These are phyloP conservation scores for Acleris cristana DNA, from an alignment of 2,888 invertebrate genomes.

Conservation along the genomic window DNA sequence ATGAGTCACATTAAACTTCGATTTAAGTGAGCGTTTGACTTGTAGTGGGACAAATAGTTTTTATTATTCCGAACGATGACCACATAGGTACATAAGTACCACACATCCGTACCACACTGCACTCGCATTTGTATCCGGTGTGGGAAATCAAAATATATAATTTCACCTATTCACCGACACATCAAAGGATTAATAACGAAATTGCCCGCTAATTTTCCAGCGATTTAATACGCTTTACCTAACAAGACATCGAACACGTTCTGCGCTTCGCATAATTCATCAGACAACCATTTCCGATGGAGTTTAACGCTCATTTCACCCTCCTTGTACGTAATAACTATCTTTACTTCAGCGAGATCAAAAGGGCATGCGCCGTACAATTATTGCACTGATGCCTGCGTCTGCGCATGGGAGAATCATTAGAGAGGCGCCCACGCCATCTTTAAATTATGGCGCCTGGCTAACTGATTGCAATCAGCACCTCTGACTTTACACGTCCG, in stretches of 20 bases:
- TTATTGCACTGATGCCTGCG: constrained; percentile 64
- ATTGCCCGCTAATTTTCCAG: constrained; percentile 49
- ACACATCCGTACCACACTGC: too few relatives aligned
- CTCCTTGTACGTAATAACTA: constrained; percentile 79
- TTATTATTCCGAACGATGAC: too few relatives aligned
- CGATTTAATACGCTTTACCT: constrained; percentile 60
- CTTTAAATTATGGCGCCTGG: constrained; percentile 65
- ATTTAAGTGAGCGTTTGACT: too few relatives aligned
- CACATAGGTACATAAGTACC: too few relatives aligned
- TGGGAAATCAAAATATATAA: neutral
- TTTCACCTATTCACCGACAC: constrained; percentile 14
- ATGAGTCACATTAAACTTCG: too few relatives aligned
- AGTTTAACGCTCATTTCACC: constrained; percentile 79
- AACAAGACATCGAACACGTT: constrained; percentile 62
- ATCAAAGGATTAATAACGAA: constrained; percentile 35
- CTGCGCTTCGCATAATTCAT: constrained; percentile 78
- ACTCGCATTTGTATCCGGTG: neutral
- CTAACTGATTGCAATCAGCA: constrained; percentile 76
- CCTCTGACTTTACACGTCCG: constrained; percentile 67
- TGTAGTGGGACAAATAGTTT: too few relatives aligned
- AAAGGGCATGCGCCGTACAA: constrained; percentile 79
- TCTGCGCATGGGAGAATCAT: constrained; percentile 75
- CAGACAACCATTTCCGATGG: constrained; percentile 65
- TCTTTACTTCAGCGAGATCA: constrained; percentile 76
- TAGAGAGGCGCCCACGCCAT: constrained; percentile 63